phyloP scores from a whole-genome alignment of 2,888 invertebrate species.

The Invenusta paracnida region DNA sequence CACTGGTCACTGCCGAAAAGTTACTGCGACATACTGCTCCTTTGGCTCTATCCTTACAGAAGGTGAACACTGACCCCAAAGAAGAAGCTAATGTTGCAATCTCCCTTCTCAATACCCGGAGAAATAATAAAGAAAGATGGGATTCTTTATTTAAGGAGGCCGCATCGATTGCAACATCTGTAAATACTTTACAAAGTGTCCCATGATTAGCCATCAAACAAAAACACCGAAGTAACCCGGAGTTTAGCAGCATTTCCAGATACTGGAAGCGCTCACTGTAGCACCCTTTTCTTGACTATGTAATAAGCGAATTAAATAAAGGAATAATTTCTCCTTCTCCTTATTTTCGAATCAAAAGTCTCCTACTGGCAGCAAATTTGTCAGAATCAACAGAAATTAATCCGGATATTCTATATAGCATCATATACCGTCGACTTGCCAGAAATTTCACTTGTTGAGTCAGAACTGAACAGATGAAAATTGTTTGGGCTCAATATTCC shows the following conservation, averaged over 20 bases:
- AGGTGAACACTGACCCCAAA: background rate
- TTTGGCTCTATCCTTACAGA: background rate
- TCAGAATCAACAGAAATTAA: conserved; percentile 1
- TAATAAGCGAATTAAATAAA: background rate
- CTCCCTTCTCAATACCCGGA: background rate
- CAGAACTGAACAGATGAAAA: conserved; percentile 26
- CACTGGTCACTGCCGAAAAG: background rate
- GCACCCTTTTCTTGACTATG: background rate
- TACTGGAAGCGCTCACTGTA: background rate
- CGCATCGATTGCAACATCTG: background rate
- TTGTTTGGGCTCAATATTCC: conserved; percentile 1
- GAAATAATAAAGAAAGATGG: background rate
- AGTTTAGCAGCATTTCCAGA: no score
- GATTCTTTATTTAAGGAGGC: background rate
- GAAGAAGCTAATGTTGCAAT: background rate
- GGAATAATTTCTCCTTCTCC: background rate
- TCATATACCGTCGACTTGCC: conserved; percentile 2
- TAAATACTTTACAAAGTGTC: no score
- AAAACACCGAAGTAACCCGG: no score
- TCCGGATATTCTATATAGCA: conserved; percentile 22
- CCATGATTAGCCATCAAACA: no score
- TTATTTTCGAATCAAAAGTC: background rate
- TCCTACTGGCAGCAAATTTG: background rate
- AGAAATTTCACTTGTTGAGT: background rate
- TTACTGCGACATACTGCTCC: background rate